Base-by-base conservation (phyloP, 2,113 vertebrate species). In the Rostratula benghalensis region DNA sequence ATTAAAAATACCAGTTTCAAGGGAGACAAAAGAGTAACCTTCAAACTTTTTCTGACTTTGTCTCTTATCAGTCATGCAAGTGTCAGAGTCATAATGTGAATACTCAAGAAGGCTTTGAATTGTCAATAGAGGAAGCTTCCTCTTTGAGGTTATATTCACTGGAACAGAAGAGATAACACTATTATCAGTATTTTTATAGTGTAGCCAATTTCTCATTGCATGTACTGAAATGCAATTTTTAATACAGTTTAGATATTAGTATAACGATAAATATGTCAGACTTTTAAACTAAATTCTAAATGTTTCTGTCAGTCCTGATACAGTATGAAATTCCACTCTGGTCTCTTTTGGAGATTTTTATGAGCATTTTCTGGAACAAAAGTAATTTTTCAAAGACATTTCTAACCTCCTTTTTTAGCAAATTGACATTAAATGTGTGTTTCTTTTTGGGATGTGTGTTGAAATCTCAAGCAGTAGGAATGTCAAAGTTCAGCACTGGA, bases 21-120 rank as follows among this genome's bases (percentile, higher is more conserved):
- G 85, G 37, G 71, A 97, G 78, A 92, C 88, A 96, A 96, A 95
- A 93, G 89, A 95, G 54, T 97, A 96, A 97, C 96, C 94, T 97
- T 97, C 97, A 97, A 96, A 97, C 95, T 97, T 97, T 95, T 96
- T 94, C 87, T 94, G 88, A 90, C 94, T 96, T 97, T 96, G 76
- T 93, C 61, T 96, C 94, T 97, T 97, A 97, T 97, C 97, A 95
- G 92, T 95, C 95, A 94, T 86, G 85, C 90, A 84, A 96, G 95
- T 96, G 96, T 94, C 94, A 96, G 92, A 97, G 79, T 90, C 88
- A 86, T 95, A 97, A 97, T 96, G 91, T 87, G 87, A 96, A 94
- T 95, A 85, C 92, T 96, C 85, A 91, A 82, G 84, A 93, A 97
- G 93, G 69, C 94, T 97, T 97, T 97, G 94, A 97, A 97, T 95